Conservation (phyloP, 2,888 invertebrate genomes). For the Agapostemon virescens region DNA sequence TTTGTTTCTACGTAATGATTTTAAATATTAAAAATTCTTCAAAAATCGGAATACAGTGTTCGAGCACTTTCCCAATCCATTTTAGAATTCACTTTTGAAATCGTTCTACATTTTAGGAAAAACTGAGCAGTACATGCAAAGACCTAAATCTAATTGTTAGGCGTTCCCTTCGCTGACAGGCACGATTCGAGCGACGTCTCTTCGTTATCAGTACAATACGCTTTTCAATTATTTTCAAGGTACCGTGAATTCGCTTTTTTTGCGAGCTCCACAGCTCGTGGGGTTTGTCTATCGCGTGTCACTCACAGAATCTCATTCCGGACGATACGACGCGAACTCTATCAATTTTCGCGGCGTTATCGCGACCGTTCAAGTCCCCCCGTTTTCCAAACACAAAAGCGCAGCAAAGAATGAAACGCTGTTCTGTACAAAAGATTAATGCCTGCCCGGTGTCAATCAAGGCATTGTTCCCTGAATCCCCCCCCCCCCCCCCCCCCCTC, state of each 20-base stretch:
- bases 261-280: not conserved
- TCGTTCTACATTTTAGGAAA: not conserved
- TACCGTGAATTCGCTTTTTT: not conserved
- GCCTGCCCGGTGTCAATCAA: not conserved
- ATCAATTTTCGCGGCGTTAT: not conserved
- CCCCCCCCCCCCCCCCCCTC: not conserved
- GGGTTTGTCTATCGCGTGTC: not conserved
- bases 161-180: not conserved
- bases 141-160: not conserved
- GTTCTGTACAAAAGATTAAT: not conserved
- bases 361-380: not conserved
- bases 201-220: not conserved
- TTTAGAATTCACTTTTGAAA: not conserved
- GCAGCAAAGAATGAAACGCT: not conserved
- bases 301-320: conserved; percentile 1
- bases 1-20: too few relatives aligned
- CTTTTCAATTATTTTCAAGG: not conserved
- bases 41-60: too few relatives aligned
- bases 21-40: too few relatives aligned
- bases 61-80: not conserved
- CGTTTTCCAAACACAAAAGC: not conserved
- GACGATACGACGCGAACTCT: not conserved
- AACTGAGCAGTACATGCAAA: not conserved
- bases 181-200: not conserved
- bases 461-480: not conserved